Conservation (phyloP, 2,888 invertebrate species). For the Miltochrista miniata region DNA sequence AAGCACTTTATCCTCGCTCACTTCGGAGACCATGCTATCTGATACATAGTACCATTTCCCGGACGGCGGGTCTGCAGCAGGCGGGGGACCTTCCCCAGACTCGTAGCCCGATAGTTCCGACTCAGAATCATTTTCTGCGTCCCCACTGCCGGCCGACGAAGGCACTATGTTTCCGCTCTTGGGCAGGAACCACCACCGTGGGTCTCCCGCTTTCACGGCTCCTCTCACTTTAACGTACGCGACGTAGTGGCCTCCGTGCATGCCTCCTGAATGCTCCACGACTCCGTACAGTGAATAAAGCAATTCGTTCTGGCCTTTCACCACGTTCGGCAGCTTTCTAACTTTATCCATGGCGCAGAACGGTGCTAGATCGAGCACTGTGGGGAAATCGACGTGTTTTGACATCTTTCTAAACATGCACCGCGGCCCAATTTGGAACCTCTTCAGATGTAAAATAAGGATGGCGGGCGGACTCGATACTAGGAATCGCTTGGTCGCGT, state of each 20-base stretch:
- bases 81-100: slow-evolving; percentile 73
- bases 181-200: slow-evolving; percentile 89
- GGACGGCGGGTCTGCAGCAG: slow-evolving; percentile 71
- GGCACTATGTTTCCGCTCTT: slow-evolving; percentile 81
- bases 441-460: slow-evolving; percentile 96
- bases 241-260: slow-evolving; percentile 94
- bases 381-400: slow-evolving; percentile 94
- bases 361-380: slow-evolving; percentile 93
- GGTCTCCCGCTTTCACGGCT: slow-evolving; percentile 84
- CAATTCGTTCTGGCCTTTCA: slow-evolving; percentile 86
- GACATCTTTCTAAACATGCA: slow-evolving; percentile 92
- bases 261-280: slow-evolving; percentile 96
- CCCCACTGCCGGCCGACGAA: slow-evolving; percentile 58
- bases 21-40: slow-evolving; percentile 93
- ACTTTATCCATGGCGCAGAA: slow-evolving; percentile 90
- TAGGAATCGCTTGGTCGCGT: slow-evolving; percentile 92
- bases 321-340: slow-evolving; percentile 84
- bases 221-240: slow-evolving; percentile 96
- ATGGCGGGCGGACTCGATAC: slow-evolving; percentile 96
- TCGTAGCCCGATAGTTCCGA: slow-evolving; percentile 83
- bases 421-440: slow-evolving; percentile 93
- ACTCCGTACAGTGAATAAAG: slow-evolving; percentile 97
- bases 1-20: slow-evolving; percentile 91
- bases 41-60: slow-evolving; percentile 98
- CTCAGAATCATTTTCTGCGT: slow-evolving; percentile 75